Evolutionary conservation across 2,113 vertebrate genomes (phyloP).

Genomic region (Plecotus auritus): DNA sequence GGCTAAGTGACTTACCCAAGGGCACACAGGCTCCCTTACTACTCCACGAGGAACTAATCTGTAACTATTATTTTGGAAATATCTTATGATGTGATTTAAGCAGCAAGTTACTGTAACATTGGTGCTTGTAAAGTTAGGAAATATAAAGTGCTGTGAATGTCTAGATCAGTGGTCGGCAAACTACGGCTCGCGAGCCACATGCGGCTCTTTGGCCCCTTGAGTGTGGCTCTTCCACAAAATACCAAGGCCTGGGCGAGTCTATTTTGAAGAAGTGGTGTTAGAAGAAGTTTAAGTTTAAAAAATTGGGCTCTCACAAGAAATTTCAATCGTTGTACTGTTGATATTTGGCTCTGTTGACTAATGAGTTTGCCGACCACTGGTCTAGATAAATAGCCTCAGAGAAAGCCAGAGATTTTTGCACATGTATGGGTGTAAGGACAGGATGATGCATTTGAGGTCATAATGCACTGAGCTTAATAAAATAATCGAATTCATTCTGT

Average conservation of each 20-base stretch:
- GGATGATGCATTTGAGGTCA: slow-evolving; percentile 42
- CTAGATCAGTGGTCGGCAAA: neutral
- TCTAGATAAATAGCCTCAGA: slow-evolving; percentile 10
- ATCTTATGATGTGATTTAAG: neutral
- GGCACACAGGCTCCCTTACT: neutral
- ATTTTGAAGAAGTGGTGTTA: too few species aligned
- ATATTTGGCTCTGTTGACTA: too few species aligned
- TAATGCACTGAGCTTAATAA: slow-evolving; percentile 38
- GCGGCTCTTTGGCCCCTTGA: too few species aligned
- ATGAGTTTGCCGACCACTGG: neutral
- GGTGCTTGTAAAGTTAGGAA: slow-evolving; percentile 19
- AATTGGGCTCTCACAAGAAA: too few species aligned
- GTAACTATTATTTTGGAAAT: slow-evolving; percentile 11
- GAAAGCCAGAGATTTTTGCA: slow-evolving; percentile 35
- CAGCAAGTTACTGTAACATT: neutral
- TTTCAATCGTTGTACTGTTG: too few species aligned
- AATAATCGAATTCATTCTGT: slow-evolving; percentile 38
- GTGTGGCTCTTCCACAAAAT: too few species aligned
- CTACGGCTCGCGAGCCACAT: too few species aligned
- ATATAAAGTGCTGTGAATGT: slow-evolving; percentile 16
- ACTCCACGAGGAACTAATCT: neutral
- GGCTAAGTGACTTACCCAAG: slow-evolving; percentile 25
- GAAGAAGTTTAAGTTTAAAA: too few species aligned
- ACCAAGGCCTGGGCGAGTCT: too few species aligned
- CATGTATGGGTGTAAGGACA: neutral